Evolutionary conservation across 1,140 invertebrate species (phyloP).

Genomic region (Cataglyphis hispanica): DNA sequence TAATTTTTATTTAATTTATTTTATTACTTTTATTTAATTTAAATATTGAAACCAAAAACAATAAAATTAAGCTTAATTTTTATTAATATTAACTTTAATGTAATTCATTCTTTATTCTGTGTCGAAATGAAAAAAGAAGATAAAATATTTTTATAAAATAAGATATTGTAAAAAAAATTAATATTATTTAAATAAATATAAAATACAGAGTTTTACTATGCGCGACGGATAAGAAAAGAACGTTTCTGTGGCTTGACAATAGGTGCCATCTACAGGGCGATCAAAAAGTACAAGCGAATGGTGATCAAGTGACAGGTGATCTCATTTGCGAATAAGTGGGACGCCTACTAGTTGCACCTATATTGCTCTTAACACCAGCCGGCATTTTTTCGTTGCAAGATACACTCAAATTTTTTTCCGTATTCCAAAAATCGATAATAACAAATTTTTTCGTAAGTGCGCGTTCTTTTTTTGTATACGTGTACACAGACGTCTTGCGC

Average conservation of each 20-base stretch:
- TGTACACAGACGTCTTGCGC: not conserved
- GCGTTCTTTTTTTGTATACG: not conserved
- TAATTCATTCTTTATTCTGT: not conserved
- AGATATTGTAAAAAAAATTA: slow-evolving; percentile 6
- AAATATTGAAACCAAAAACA: not conserved
- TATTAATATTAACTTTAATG: not conserved
- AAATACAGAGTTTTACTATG: not conserved
- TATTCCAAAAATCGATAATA: not conserved
- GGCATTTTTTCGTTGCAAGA: slow-evolving; percentile 50
- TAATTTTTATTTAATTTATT: not conserved
- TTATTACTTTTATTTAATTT: too few species aligned
- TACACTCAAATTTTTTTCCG: not conserved
- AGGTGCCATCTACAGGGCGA: slow-evolving; percentile 57
- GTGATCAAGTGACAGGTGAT: not conserved
- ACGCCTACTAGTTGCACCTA: slow-evolving; percentile 57
- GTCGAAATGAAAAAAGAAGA: not conserved
- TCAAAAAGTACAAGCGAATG: not conserved
- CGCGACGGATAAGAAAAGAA: not conserved
- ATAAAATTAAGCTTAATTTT: not conserved
- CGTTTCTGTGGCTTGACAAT: slow-evolving; percentile 52
- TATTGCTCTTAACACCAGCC: slow-evolving; percentile 69
- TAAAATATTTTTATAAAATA: not conserved
- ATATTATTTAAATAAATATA: slow-evolving; percentile 10
- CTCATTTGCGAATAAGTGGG: slow-evolving; percentile 58
- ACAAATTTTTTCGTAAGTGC: slow-evolving; percentile 32